Conservation (phyloP, 1,140 invertebrate genomes). For the Liolophura sinensis region DNA sequence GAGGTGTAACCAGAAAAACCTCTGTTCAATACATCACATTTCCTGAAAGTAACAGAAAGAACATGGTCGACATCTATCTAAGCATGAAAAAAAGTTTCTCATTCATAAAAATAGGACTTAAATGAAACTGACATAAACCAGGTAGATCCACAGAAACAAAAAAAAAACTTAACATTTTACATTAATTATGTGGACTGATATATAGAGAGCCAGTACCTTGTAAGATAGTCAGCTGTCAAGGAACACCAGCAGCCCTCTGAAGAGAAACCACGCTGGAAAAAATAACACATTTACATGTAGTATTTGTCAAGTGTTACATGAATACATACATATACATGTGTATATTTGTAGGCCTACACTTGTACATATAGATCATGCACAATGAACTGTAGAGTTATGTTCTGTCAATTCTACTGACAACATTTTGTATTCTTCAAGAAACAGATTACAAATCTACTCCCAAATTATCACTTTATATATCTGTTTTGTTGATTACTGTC, state of each 20-base stretch:
- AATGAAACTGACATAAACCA: background rate
- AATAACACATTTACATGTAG: constrained; percentile 6
- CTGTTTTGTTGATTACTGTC: too few relatives aligned
- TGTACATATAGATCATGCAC: too few relatives aligned
- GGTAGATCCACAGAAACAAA: background rate
- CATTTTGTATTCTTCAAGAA: too few relatives aligned
- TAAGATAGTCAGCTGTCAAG: constrained; percentile 32
- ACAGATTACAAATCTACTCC: too few relatives aligned
- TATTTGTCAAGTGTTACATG: too few relatives aligned
- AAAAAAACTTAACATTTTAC: background rate
- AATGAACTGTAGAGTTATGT: too few relatives aligned
- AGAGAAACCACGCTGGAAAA: constrained; percentile 34
- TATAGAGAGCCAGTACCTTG: constrained; percentile 22
- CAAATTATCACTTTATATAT: too few relatives aligned
- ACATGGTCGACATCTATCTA: background rate
- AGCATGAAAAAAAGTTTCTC: constrained; percentile 1
- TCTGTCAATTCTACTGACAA: too few relatives aligned
- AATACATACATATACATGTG: too few relatives aligned
- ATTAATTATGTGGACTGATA: background rate
- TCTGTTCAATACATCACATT: constrained; percentile 57
- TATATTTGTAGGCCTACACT: too few relatives aligned
- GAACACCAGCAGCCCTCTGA: constrained; percentile 37
- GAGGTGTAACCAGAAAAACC: constrained; percentile 60
- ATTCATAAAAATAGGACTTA: background rate
- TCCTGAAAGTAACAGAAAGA: constrained; percentile 32